Evolutionary conservation across 2,797 vertebrate genomes (phyloP), one percentile per base, ranked within the genome.

Genomic region (Miichthys miiuy): DNA sequence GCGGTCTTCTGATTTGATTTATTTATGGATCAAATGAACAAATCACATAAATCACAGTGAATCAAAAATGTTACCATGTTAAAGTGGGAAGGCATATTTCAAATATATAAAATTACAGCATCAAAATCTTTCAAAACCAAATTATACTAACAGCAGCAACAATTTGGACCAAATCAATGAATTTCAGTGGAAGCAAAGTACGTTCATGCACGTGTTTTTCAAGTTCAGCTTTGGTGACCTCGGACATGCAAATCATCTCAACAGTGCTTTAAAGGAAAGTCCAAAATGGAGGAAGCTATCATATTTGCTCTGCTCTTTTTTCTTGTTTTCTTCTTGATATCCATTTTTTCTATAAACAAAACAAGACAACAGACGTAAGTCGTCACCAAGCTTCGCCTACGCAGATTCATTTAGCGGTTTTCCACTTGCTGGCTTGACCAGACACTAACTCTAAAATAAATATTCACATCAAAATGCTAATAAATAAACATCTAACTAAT

Each of bases 61-160:
- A 68, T 72, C 8, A 52, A 66, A 72, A 72, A 76, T 41, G 57
- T 46, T 76, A 21, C 20, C 9, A 11, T 17, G n/a, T 47, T 62
- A 12, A 56, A 62, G 17, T 50, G 30, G 47, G 12, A 58, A 14
- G 21, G 20, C 12, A 8, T 16, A 27, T 13, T 51, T 27, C 5
- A 18, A 50, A 21, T 17, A 55, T 18, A 47, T 41, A 1, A n/a
- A 2, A 50, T 20, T 5, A 14, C 4, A 50, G 17, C 3, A 4
- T 23, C 16, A 52, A 16, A 52, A 66, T 38, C 27, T 16, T 20
- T 65, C 13, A 50, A 34, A 47, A 5, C 11, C 25, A 25, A 12
- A 5, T 47, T 6, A 64, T 17, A 65, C 50, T 65, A 50, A 34
- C 27, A 50, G n/a, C 46, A 34, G 18, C 46, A 21, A 14, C 5